phyloP scores from a whole-genome alignment of 2,113 vertebrate genomes.

The Gymnarchus niloticus region DNA sequence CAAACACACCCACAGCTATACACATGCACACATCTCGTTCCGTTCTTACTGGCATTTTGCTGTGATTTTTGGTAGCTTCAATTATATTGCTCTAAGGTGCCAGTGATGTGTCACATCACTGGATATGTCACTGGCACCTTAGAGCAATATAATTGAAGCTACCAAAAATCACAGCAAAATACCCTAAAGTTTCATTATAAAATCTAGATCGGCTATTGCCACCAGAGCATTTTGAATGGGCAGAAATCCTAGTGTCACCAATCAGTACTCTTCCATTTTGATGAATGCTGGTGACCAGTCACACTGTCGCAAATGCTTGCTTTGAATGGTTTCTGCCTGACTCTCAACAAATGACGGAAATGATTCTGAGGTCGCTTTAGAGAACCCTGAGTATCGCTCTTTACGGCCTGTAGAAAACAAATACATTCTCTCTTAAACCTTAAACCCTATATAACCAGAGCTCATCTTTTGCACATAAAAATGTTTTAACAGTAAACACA shows the following conservation, averaged over 20 bases:
- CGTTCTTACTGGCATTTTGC: not conserved
- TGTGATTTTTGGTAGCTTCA: not conserved
- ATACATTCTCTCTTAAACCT: not conserved
- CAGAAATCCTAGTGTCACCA: not conserved
- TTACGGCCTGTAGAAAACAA: not conserved
- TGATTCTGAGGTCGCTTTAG: not conserved
- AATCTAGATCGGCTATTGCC: not conserved
- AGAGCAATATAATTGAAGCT: not conserved
- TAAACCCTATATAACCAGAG: slow-evolving; percentile 3
- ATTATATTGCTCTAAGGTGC: not conserved
- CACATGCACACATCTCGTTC: not conserved
- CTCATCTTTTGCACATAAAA: not conserved
- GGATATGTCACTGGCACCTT: too few species aligned
- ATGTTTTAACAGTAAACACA: not conserved
- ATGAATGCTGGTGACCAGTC: not conserved
- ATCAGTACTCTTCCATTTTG: not conserved
- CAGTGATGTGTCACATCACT: too few species aligned
- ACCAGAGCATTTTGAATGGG: not conserved
- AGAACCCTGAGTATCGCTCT: not conserved
- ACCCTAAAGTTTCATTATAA: not conserved
- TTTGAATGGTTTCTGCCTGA: not conserved
- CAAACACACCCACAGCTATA: too few species aligned
- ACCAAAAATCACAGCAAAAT: not conserved
- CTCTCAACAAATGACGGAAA: not conserved
- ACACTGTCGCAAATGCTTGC: not conserved